Percentiles rank a stretch among this genome's conserved stretches.
Conservation (phyloP, 2,888 invertebrate genomes). For the Epicampocera succincta region DNA sequence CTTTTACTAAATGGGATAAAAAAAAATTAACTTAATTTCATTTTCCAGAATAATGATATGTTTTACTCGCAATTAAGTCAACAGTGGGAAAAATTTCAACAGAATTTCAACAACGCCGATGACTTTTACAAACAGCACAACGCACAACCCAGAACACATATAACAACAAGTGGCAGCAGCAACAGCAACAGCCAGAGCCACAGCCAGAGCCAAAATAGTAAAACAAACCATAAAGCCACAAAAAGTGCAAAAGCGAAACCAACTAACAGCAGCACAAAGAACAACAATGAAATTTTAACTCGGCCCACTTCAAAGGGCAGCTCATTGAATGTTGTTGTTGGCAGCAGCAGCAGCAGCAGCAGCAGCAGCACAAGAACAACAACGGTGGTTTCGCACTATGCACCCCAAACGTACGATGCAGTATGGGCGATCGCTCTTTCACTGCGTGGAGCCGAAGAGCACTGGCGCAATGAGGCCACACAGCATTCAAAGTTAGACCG, state of each 20-base stretch:
- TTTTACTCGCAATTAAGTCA: slow-evolving; percentile 78
- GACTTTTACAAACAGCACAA: slow-evolving; percentile 13
- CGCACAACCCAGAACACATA: neutral
- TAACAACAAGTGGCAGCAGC: slow-evolving; percentile 39
- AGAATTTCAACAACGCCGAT: slow-evolving; percentile 63
- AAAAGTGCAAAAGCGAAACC: slow-evolving; percentile 47
- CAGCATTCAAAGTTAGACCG: slow-evolving; percentile 82
- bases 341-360: slow-evolving; percentile 25
- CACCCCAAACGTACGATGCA: slow-evolving; percentile 93
- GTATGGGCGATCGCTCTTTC: slow-evolving; percentile 94
- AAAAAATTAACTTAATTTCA: slow-evolving; percentile 17
- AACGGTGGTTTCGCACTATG: slow-evolving; percentile 85
- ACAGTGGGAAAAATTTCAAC: slow-evolving; percentile 76
- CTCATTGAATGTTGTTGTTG: too few relatives aligned
- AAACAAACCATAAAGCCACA: slow-evolving; percentile 54
- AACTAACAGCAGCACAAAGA: slow-evolving; percentile 32
- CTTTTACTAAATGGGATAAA: slow-evolving; percentile 1
- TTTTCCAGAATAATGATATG: slow-evolving; percentile 80
- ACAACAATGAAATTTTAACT: slow-evolving; percentile 43
- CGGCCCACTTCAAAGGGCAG: neutral
- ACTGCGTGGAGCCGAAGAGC: slow-evolving; percentile 85
- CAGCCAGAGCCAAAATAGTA: slow-evolving; percentile 1
- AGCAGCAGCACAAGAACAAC: neutral
- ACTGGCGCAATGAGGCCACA: slow-evolving; percentile 82
- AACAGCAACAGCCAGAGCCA: too few relatives aligned